A percentile compares a stretch with the other conserved stretches of the same genome.
These are phyloP conservation scores for Porphyrio hochstetteri DNA, from an alignment of 2,113 vertebrate genomes.

Conservation along the genomic window DNA sequence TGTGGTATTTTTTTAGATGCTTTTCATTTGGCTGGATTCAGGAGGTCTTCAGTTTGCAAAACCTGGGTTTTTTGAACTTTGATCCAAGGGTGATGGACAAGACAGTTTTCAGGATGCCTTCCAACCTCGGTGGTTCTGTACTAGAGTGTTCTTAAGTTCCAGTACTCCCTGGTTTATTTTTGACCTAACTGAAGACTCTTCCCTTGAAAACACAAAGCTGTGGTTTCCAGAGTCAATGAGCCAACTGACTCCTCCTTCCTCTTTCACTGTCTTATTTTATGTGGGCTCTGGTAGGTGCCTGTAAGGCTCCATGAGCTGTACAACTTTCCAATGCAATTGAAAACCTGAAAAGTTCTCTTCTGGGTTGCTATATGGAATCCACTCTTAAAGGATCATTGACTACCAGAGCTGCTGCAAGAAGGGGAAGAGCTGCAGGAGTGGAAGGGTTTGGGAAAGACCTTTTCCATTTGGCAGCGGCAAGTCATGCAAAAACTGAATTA, in stretches of 20 bases:
- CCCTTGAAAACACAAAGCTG: neutral
- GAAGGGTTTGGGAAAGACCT: neutral
- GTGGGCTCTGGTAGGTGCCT: neutral
- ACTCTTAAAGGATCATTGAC: neutral
- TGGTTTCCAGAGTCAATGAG: neutral
- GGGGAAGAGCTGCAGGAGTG: neutral
- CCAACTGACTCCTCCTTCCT: neutral
- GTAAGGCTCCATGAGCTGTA: neutral
- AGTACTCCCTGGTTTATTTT: neutral
- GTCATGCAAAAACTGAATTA: neutral
- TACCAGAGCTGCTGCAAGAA: neutral
- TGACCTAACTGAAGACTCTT: neutral
- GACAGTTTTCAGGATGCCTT: neutral
- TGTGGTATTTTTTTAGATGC: neutral
- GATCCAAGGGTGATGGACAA: neutral
- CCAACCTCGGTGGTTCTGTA: neutral
- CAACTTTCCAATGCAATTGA: neutral
- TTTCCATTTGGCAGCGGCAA: neutral
- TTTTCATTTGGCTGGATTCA: neutral
- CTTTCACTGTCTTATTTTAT: neutral
- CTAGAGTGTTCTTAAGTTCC: neutral
- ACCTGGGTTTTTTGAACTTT: rapidly evolving
- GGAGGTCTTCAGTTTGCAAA: neutral
- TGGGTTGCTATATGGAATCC: neutral
- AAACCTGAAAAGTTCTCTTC: neutral